Conservation (phyloP, 1,140 invertebrate species). For the Venustaconcha ellipsiformis region DNA sequence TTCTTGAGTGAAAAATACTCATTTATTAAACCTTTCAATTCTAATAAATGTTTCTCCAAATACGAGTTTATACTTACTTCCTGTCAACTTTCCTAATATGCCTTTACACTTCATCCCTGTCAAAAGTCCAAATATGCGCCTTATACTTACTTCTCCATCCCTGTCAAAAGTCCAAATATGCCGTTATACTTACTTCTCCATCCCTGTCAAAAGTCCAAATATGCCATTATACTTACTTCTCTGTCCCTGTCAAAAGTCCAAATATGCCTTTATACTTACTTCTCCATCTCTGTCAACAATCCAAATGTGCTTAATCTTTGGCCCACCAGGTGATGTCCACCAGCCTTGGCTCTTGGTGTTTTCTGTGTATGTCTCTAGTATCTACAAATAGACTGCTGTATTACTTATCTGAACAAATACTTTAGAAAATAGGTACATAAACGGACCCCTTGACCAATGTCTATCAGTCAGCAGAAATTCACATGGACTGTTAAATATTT, state of each 20-base stretch:
- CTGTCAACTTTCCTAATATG: no score
- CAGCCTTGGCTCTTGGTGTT: slow-evolving; percentile 44
- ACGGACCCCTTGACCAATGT: no score
- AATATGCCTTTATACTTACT: slow-evolving; percentile 57
- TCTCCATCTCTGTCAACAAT: slow-evolving; percentile 65
- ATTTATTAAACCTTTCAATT: no score
- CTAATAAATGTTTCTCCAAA: no score
- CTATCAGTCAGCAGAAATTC: no score
- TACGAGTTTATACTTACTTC: no score
- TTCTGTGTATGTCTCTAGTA: slow-evolving; percentile 65
- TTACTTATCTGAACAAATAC: no score
- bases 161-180: slow-evolving; percentile 68
- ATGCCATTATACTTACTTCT: slow-evolving; percentile 60
- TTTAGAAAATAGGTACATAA: no score
- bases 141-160: slow-evolving; percentile 59
- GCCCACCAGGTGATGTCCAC: slow-evolving; percentile 21
- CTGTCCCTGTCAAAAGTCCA: slow-evolving; percentile 66
- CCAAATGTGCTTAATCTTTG: slow-evolving; percentile 67
- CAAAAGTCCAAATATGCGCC: slow-evolving; percentile 66
- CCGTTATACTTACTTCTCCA: slow-evolving; percentile 56
- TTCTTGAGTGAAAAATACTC: no score
- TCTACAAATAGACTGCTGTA: slow-evolving; percentile 41
- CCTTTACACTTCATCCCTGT: slow-evolving; percentile 53
- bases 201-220: slow-evolving; percentile 67
- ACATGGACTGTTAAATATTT: no score